Evolutionary conservation across 2,113 vertebrate species (phyloP), one percentile per base, ranked within the genome.

Genomic region (Brachionichthys hirsutus): DNA sequence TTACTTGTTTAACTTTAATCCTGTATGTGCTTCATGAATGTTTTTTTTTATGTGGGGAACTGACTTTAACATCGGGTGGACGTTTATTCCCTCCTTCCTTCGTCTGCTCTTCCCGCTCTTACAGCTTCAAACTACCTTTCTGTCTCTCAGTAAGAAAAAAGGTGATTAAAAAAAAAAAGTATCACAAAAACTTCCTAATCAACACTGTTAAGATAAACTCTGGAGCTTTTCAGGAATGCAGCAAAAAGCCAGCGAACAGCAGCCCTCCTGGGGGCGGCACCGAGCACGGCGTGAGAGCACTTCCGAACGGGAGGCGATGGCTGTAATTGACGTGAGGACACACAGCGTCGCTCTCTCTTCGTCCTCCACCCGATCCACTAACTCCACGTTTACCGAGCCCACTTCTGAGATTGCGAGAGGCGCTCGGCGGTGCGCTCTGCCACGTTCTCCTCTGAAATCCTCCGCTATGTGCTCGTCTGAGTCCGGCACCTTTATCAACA

Each of bases 391-490:
- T 64, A 18, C 59, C 62, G 52, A 66, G 71, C 75, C 65, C 62
- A 62, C 82, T 81, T 81, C 69, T 79, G 62, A 56, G 24, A 65
- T 58, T 60, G 75, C 62, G 62, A 89, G 85, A 81, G 86, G 78
- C 83, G 71, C 83, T 90, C 82, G 66, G 81, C 85, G 61, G 50
- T 43, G 77, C 85, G 71, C 77, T 54, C 67, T 75, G 81, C 71
- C 76, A 69, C 83, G 83, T 78, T 64, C 71, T 77, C 70, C 65
- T 75, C 63, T 60, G 53, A 59, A 62, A 73, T 54, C 70, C 62
- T 73, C 48, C 2, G 44, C 24, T 1, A 10, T 46, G n/a, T 34
- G 15, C 70, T 71, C 54, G 53, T 73, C 78, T 46, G 30, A 38
- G 70, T 75, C 69, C 64, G 53, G 42, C 76, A 51, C 62, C 40